Evolutionary conservation across 1,140 invertebrate genomes (phyloP), one percentile per base, ranked within the genome.

Genomic region (Berghia stephanieae): DNA sequence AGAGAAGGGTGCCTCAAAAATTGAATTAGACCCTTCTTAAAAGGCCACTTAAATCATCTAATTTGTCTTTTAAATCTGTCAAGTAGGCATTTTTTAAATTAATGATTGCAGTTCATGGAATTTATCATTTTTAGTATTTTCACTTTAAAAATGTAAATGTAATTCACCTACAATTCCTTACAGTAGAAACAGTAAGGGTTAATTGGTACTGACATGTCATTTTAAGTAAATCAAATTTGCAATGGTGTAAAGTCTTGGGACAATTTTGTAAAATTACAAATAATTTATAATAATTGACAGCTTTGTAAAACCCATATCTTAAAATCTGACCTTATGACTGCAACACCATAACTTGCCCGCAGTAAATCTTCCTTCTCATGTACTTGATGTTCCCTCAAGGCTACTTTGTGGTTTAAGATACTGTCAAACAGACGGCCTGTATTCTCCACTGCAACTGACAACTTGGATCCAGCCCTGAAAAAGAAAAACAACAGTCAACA

Each of bases 371-470:
- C 91, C 80, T 10, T 87, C 84, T 68, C 87, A 67, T 77, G 86
- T 79, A 46, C 75, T 83, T 84, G 18, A 82, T 78, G 46, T 86
- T 87, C 70, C 87, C 87, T 44, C 42, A 42, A 46, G 79, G 80
- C 55, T 78, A 87, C 82, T 83, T 87, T 69, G 78, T 92, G 91
- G 75, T 89, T 82, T 1, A 91, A 68, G 31, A 85, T 87, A 3
- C 93, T 92, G 88, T 93, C 91, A n/a, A 94, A 83, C 52, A 94
- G 85, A 27, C 89, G 90, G 42, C 93, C 83, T 3, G 93, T 93
- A 31, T 93, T 93, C 83, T 94, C 93, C 31, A 93, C 90, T 2
- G 93, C 93, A 38, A 92, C 91, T 18, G 93, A 92, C 77, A 94
- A 83, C 78, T 91, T 91, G n/a, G 92, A 91, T 5, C 67, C 38